phyloP scores from a whole-genome alignment of 2,797 vertebrate genomes.

The Falco berigora region DNA sequence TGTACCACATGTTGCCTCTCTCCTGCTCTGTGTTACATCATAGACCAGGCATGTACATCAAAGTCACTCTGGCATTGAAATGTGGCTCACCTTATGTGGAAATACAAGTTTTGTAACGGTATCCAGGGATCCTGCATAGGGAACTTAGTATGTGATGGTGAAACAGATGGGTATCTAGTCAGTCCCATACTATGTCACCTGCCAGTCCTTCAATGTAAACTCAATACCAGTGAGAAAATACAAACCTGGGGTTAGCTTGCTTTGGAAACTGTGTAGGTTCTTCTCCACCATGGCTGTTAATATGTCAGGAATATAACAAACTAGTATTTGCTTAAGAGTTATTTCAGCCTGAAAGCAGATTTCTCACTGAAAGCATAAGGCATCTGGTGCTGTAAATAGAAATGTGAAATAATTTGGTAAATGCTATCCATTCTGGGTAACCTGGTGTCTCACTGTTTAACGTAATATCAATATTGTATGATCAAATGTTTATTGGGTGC shows the following conservation, averaged over 20 bases:
- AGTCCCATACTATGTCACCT: not conserved
- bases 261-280: not conserved
- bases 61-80: not conserved
- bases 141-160: not conserved
- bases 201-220: not conserved
- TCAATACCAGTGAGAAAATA: not conserved
- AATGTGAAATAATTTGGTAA: not conserved
- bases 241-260: not conserved
- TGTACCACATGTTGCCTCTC: not conserved
- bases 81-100: not conserved
- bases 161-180: rapidly evolving
- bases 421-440: not conserved
- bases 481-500: not conserved
- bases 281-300: not conserved
- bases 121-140: not conserved
- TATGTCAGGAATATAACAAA: not conserved
- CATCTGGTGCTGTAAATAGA: not conserved
- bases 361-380: not conserved
- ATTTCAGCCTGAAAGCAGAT: not conserved
- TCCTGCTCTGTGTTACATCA: not conserved
- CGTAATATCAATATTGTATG: not conserved
- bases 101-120: not conserved
- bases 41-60: rapidly evolving
- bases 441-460: not conserved
- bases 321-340: not conserved